A percentile compares a stretch with the other conserved stretches of the same genome.
Evolutionary conservation across 2,113 vertebrate species (phyloP).

Genomic region (Plecturocebus donacophilus): DNA sequence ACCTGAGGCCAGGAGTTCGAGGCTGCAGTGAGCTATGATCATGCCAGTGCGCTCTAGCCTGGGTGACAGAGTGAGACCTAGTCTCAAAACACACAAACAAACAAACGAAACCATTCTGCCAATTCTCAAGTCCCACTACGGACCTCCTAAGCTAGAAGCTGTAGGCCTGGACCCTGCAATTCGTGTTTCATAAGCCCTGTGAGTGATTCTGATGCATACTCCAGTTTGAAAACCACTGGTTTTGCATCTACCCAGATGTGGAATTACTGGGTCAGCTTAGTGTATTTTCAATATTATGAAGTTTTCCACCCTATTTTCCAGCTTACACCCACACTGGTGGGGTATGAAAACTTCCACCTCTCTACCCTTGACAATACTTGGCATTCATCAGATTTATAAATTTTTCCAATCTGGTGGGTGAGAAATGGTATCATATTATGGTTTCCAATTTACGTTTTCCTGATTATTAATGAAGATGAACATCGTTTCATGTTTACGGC

Average conservation of each 20-base stretch:
- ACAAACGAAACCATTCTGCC: too few species aligned
- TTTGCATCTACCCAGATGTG: neutral
- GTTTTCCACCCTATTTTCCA: neutral
- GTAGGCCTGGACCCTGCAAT: neutral
- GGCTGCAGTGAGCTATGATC: too few species aligned
- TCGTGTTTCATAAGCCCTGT: neutral
- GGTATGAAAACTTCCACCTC: neutral
- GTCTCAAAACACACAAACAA: too few species aligned
- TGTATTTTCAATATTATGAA: neutral
- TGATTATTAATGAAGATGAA: neutral
- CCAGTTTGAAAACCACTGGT: neutral
- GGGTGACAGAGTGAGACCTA: too few species aligned
- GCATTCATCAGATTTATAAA: neutral
- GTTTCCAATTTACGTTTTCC: neutral
- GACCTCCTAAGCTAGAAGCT: neutral
- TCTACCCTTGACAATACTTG: neutral
- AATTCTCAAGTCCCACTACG: neutral
- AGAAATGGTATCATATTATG: neutral
- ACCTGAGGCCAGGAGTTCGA: too few species aligned
- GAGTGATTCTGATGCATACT: neutral
- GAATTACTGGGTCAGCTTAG: neutral
- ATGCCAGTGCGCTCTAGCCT: too few species aligned
- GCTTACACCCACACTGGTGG: fast-evolving
- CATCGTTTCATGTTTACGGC: neutral
- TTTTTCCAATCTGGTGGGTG: neutral